Conservation (phyloP, 2,888 invertebrate genomes). For the Drosophila engyochracea region DNA sequence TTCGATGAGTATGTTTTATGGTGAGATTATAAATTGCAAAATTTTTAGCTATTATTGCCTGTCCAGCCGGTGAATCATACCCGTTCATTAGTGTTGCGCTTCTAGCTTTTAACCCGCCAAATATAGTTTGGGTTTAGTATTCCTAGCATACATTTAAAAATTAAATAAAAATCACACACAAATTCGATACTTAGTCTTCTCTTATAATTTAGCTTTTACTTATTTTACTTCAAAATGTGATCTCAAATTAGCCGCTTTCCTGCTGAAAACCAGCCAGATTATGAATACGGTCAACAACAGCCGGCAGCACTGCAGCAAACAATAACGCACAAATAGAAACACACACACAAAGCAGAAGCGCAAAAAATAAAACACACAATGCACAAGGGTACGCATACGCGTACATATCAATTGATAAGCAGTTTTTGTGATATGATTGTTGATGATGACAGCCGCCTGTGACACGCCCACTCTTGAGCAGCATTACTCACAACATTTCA, state of each 20-base stretch:
- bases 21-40: constrained; percentile 27
- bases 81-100: constrained; percentile 8
- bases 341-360: not conserved
- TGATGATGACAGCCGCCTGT: constrained; percentile 41
- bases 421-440: constrained; percentile 45
- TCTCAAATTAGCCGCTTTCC: not conserved
- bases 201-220: not conserved
- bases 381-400: not conserved
- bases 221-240: not conserved
- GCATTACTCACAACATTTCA: constrained; percentile 48
- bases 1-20: constrained; percentile 17
- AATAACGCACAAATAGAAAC: constrained; percentile 1
- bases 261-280: constrained; percentile 9
- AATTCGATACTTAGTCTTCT: not conserved
- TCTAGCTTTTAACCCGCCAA: not conserved
- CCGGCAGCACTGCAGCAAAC: constrained; percentile 22
- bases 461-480: constrained; percentile 55
- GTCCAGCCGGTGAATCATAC: constrained; percentile 23
- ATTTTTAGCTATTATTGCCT: constrained; percentile 25
- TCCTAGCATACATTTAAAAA: not conserved
- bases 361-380: not conserved
- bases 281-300: constrained; percentile 8
- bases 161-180: not conserved
- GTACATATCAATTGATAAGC: constrained; percentile 51
- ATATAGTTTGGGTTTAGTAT: not conserved